Conservation (phyloP, 2,797 vertebrate species). For the Vultur gryphus region DNA sequence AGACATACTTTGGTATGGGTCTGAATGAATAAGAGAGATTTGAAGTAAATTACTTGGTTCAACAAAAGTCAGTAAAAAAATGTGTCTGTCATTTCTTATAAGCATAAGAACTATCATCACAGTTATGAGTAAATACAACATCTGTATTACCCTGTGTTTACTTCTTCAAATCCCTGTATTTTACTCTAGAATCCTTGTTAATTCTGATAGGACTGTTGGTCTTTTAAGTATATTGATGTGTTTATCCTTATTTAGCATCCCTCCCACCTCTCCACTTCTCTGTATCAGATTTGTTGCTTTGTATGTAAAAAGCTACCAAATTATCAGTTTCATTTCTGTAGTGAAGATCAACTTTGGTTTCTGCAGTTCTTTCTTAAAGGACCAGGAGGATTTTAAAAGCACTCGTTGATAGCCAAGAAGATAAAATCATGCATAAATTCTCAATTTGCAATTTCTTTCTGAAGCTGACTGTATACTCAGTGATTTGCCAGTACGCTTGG, state of each 20-base stretch:
- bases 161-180: not conserved
- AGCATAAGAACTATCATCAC: not conserved
- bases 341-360: not conserved
- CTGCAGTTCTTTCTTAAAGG: not conserved
- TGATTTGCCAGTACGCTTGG: not conserved
- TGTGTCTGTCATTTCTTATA: not conserved
- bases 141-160: not conserved
- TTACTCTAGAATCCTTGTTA: not conserved
- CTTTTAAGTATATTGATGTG: not conserved
- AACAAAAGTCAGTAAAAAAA: not conserved
- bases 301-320: not conserved
- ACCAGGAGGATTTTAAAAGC: not conserved
- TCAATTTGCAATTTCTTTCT: not conserved
- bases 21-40: not conserved
- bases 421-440: not conserved
- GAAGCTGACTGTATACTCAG: not conserved
- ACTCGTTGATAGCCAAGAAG: not conserved
- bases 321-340: not conserved
- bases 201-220: not conserved
- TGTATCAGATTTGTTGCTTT: not conserved
- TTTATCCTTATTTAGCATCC: not conserved
- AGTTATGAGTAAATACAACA: not conserved
- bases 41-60: not conserved
- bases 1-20: not conserved
- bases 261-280: not conserved